phyloP scores from a whole-genome alignment of 1,140 invertebrate genomes.

The Neodiprion virginianus region DNA sequence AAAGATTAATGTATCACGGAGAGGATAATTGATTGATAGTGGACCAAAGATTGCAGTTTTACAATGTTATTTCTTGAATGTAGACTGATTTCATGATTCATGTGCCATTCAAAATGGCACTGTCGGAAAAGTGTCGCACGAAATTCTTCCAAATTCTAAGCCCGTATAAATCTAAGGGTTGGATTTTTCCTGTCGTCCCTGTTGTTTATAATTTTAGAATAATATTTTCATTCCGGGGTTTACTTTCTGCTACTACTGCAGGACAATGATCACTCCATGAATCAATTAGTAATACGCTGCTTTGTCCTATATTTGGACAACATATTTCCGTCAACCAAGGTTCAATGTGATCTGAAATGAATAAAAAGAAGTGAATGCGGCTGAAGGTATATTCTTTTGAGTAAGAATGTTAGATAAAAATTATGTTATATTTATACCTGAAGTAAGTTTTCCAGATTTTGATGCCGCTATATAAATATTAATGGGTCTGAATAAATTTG shows the following conservation, averaged over 20 bases:
- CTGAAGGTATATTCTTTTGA: not conserved
- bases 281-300: constrained; percentile 5
- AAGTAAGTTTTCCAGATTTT: too few relatives aligned
- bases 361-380: too few relatives aligned
- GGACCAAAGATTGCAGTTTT: too few relatives aligned
- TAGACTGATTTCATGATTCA: too few relatives aligned
- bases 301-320: not conserved
- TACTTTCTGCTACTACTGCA: not conserved
- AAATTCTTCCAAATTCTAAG: too few relatives aligned
- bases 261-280: constrained; percentile 14
- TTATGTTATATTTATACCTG: not conserved
- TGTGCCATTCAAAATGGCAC: too few relatives aligned
- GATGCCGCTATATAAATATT: not conserved
- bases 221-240: not conserved
- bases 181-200: constrained; percentile 6
- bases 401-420: constrained; percentile 12
- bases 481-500: too few relatives aligned
- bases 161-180: not conserved
- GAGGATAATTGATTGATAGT: too few relatives aligned
- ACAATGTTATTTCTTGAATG: too few relatives aligned
- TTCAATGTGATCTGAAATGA: not conserved
- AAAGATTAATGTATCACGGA: too few relatives aligned
- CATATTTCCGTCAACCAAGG: too few relatives aligned
- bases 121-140: too few relatives aligned
- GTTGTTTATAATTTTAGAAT: constrained; percentile 10